phyloP scores from a whole-genome alignment of 2,888 invertebrate species.

The Xestia rhomboidea region DNA sequence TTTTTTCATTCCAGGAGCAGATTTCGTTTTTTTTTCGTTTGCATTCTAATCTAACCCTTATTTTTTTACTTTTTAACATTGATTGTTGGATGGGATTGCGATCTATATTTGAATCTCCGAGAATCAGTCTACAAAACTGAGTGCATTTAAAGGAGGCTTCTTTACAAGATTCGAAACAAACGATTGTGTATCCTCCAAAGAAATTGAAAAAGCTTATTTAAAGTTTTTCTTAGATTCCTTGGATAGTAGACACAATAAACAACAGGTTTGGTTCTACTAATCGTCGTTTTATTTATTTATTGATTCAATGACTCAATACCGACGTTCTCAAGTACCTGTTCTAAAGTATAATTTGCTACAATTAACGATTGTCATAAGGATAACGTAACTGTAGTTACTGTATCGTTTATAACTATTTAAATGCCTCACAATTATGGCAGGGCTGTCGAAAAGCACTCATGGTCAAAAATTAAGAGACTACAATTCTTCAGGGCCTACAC shows the following conservation, averaged over 20 bases:
- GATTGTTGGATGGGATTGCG: not conserved
- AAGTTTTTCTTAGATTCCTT: not conserved
- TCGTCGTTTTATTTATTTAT: conserved; percentile 20
- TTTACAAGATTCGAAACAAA: not conserved
- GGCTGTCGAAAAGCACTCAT: conserved; percentile 43
- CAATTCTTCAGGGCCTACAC: not conserved
- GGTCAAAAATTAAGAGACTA: not conserved
- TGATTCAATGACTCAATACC: conserved; percentile 40
- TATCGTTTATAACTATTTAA: conserved; percentile 64
- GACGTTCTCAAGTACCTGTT: conserved; percentile 31
- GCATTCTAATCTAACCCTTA: not conserved
- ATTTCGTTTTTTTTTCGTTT: not conserved
- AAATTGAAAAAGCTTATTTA: not conserved
- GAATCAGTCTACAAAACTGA: not conserved
- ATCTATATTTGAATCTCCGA: not conserved
- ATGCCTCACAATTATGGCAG: conserved; percentile 54
- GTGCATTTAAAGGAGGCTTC: not conserved
- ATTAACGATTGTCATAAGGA: conserved; percentile 66
- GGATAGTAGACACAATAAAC: not conserved
- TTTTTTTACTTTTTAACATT: not conserved
- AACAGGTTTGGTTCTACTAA: not conserved
- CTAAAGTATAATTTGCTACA: conserved; percentile 58
- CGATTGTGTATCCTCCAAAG: not conserved
- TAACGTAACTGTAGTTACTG: conserved; percentile 50
- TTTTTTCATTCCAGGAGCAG: not conserved